Percentiles rank a stretch among this genome's conserved stretches.
Conservation (phyloP, 2,888 invertebrate species). For the Meta bourneti region DNA sequence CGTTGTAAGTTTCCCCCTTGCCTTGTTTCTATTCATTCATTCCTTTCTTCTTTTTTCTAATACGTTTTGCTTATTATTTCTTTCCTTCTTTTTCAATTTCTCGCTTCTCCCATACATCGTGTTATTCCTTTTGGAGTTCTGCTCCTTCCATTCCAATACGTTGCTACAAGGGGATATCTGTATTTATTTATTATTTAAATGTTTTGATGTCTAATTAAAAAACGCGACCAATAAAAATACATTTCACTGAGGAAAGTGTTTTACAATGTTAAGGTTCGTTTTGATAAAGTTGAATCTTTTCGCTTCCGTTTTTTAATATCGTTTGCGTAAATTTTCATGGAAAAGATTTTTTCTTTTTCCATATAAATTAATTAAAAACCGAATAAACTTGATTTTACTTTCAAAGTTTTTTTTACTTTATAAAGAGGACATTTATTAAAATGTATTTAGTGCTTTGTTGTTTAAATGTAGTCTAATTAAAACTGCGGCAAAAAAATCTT, state of each 20-base stretch:
- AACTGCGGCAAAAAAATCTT: no score
- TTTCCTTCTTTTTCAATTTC: constrained; percentile 33
- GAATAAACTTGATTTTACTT: no score
- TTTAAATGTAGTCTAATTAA: no score
- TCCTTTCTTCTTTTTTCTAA: neutral
- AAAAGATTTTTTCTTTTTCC: no score
- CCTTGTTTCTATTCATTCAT: constrained; percentile 4
- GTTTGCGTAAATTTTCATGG: no score
- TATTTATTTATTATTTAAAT: neutral
- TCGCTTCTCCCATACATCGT: neutral
- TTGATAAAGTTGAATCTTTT: neutral
- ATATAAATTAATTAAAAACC: no score
- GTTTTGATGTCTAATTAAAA: neutral
- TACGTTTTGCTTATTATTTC: neutral
- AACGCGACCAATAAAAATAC: no score
- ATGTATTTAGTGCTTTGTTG: no score
- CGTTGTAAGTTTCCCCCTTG: constrained; percentile 33
- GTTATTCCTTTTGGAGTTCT: no score
- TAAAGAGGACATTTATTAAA: no score
- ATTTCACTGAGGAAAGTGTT: no score
- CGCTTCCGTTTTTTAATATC: neutral
- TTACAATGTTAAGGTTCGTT: neutral
- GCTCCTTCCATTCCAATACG: neutral
- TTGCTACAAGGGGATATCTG: neutral
- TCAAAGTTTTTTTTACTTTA: no score